Percentiles rank a stretch among this genome's conserved stretches.
These are phyloP conservation scores for Hemiprocne comata DNA, from an alignment of 2,113 vertebrate species.

Conservation along the genomic window DNA sequence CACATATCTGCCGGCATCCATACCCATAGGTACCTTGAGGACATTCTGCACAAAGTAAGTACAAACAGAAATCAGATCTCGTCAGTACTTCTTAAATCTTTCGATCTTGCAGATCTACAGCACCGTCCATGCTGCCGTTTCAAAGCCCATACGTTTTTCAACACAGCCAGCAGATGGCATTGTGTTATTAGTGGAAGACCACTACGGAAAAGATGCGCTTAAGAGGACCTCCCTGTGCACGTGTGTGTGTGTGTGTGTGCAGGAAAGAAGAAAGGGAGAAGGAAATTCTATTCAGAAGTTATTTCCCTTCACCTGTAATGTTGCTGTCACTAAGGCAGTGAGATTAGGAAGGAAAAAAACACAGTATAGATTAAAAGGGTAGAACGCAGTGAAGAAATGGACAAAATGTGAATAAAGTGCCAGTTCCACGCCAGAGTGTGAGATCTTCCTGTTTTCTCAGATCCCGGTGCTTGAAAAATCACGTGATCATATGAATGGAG, in stretches of 20 bases:
- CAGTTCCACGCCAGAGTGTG: not conserved
- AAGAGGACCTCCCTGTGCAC: too few species aligned
- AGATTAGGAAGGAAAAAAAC: not conserved
- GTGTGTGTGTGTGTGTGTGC: rapidly evolving
- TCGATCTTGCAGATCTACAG: not conserved
- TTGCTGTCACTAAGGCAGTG: not conserved
- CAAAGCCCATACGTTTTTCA: not conserved
- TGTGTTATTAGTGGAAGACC: not conserved
- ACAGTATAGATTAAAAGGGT: not conserved
- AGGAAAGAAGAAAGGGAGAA: not conserved
- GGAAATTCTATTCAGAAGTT: not conserved
- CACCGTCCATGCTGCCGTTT: not conserved
- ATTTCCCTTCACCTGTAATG: not conserved
- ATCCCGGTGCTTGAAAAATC: not conserved
- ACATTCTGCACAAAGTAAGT: constrained; percentile 79
- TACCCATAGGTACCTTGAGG: constrained; percentile 91
- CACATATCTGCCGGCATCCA: constrained; percentile 93
- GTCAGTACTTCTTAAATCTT: not conserved
- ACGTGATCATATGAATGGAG: rapidly evolving
- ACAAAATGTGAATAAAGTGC: not conserved
- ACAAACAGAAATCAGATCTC: not conserved
- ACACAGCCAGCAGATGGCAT: constrained; percentile 71
- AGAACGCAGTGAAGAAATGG: not conserved
- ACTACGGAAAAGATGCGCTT: not conserved
- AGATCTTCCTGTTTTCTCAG: not conserved